These are phyloP conservation scores for Cardinalis cardinalis DNA, from an alignment of 2,113 vertebrate species.

Conservation along the genomic window DNA sequence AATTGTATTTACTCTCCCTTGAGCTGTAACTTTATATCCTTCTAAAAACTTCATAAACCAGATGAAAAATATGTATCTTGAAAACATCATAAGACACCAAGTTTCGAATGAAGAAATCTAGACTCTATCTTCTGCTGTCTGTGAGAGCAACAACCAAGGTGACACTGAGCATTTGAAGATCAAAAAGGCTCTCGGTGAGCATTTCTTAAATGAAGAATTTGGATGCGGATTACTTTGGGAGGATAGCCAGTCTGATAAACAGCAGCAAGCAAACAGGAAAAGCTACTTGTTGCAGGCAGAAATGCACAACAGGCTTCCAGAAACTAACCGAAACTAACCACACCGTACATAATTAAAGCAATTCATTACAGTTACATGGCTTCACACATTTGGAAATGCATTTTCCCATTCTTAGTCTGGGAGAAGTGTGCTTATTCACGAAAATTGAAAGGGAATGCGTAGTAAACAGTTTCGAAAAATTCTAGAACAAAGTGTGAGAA, in stretches of 20 bases:
- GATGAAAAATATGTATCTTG: not conserved
- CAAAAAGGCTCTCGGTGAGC: not conserved
- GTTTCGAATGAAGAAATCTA: not conserved
- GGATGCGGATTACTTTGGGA: not conserved
- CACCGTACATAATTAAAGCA: not conserved
- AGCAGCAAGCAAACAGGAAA: conserved; percentile 8
- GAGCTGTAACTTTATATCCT: not conserved
- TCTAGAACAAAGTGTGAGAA: not conserved
- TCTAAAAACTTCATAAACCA: not conserved
- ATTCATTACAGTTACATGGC: conserved; percentile 15
- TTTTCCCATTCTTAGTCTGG: not conserved
- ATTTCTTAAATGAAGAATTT: not conserved
- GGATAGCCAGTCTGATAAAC: not conserved
- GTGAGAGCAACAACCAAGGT: not conserved
- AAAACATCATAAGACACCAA: not conserved
- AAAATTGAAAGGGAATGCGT: not conserved
- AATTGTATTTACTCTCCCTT: not conserved
- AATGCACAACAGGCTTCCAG: not conserved
- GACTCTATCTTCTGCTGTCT: not conserved
- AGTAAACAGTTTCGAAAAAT: not conserved
- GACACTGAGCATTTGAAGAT: not conserved
- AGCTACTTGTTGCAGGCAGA: not conserved
- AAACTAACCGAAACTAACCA: conserved; percentile 3
- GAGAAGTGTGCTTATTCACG: not conserved
- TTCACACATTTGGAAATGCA: not conserved